Percentiles rank a stretch among this genome's conserved stretches.
Evolutionary conservation across 35 echinoderm and acorn worm species (phyloP).

Genomic region (Hemicentrotus pulcherrimus): DNA sequence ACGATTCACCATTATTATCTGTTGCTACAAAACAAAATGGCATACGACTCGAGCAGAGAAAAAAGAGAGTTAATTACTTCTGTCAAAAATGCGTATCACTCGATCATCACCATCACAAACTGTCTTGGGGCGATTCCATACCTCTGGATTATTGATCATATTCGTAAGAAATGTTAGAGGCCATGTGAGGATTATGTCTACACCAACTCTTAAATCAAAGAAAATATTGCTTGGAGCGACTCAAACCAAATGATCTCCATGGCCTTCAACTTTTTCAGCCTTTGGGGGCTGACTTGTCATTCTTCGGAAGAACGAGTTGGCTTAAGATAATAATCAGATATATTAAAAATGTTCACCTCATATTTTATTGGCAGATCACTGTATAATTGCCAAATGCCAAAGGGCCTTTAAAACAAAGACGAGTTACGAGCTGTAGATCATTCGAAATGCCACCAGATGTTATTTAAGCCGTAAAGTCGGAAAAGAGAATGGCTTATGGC

Average conservation of each 20-base stretch:
- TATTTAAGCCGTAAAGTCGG: too few species aligned
- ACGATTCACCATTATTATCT: too few species aligned
- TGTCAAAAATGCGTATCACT: not conserved
- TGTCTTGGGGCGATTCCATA: not conserved
- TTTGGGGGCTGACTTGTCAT: not conserved
- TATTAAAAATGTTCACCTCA: not conserved
- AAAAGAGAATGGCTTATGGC: too few species aligned
- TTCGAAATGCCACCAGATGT: too few species aligned
- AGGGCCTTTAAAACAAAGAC: too few species aligned
- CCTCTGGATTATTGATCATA: not conserved
- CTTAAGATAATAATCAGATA: constrained; percentile 9
- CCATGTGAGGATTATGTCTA: not conserved
- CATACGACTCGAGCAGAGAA: not conserved
- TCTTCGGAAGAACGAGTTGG: not conserved
- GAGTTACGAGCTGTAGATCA: too few species aligned
- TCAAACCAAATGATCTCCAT: not conserved
- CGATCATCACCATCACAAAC: not conserved
- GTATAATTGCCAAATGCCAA: too few species aligned
- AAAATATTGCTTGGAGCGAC: not conserved
- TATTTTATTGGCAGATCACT: not conserved
- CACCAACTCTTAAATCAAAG: not conserved
- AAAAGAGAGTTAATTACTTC: not conserved
- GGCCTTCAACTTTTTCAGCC: not conserved
- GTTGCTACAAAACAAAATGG: not conserved
- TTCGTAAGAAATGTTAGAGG: not conserved